Evolutionary conservation across 2,113 vertebrate species (phyloP).

Genomic region (Anser brachyrhynchus): DNA sequence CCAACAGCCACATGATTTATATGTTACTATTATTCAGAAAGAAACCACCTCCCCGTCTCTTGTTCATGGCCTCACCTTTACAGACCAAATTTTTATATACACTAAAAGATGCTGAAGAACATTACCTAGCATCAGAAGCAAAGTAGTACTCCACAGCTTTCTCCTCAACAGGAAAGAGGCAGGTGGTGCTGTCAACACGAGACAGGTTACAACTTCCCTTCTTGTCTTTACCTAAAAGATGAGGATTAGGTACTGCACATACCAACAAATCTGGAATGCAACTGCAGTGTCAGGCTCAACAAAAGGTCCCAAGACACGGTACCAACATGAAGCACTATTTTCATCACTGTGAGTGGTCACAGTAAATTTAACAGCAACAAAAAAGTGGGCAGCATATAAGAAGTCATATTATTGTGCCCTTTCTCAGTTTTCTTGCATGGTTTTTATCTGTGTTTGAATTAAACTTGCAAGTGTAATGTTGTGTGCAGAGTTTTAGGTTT

Average conservation of each 20-base stretch:
- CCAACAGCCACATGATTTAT: fast-evolving
- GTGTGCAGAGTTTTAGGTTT: background rate
- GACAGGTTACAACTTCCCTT: constrained; percentile 87
- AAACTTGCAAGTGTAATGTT: fast-evolving
- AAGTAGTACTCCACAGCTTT: constrained; percentile 98
- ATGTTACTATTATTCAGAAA: fast-evolving
- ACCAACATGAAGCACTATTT: constrained; percentile 72
- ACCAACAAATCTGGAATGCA: background rate
- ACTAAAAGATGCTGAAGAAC: fast-evolving
- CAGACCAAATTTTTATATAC: fast-evolving
- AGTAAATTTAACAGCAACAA: fast-evolving
- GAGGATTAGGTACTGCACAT: background rate
- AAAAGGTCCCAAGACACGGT: background rate
- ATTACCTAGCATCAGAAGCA: constrained; percentile 95
- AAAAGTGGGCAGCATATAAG: background rate
- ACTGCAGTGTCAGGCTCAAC: background rate
- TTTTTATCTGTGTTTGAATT: background rate
- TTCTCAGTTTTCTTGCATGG: background rate
- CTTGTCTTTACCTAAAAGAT: constrained; percentile 86
- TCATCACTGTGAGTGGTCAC: background rate
- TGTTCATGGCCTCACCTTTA: background rate
- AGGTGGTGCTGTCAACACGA: constrained; percentile 91
- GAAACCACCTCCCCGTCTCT: background rate
- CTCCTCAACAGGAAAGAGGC: constrained; percentile 93
- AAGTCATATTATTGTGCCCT: fast-evolving